phyloP scores from a whole-genome alignment of 1,140 invertebrate genomes.

The Scaptomyza hsui region DNA sequence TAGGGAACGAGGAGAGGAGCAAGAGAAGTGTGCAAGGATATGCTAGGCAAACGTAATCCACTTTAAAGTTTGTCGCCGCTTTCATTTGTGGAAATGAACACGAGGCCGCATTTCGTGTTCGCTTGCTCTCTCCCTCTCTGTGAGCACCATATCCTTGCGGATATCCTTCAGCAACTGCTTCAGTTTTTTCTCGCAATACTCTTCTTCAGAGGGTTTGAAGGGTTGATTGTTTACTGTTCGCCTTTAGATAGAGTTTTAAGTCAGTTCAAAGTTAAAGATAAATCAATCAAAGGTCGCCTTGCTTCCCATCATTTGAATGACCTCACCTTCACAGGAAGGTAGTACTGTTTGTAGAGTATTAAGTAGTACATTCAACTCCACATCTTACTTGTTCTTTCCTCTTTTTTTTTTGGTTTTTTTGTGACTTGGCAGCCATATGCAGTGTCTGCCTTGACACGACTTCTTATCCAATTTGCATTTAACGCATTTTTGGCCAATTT shows the following conservation, averaged over 20 bases:
- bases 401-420: conserved; percentile 9
- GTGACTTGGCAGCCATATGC: conserved; percentile 52
- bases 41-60: conserved; percentile 75
- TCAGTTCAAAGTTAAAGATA: no score
- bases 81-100: conserved; percentile 64
- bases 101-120: conserved; percentile 8
- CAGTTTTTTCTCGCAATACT: background rate
- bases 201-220: background rate
- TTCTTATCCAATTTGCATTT: conserved; percentile 83
- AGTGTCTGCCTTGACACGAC: conserved; percentile 49
- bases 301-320: no score
- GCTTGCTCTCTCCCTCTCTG: background rate
- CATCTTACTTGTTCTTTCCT: background rate
- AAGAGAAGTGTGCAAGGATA: conserved; percentile 8
- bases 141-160: conserved; percentile 67
- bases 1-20: background rate
- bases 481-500: conserved; percentile 75
- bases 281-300: no score
- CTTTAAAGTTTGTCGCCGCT: conserved; percentile 79
- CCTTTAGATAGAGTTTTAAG: no score
- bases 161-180: conserved; percentile 55
- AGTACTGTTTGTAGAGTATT: background rate
- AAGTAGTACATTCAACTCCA: background rate
- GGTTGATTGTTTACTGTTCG: no score
- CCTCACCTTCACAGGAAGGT: no score